Base-by-base conservation (phyloP, 2,888 invertebrate genomes). In the Noctua janthe region DNA sequence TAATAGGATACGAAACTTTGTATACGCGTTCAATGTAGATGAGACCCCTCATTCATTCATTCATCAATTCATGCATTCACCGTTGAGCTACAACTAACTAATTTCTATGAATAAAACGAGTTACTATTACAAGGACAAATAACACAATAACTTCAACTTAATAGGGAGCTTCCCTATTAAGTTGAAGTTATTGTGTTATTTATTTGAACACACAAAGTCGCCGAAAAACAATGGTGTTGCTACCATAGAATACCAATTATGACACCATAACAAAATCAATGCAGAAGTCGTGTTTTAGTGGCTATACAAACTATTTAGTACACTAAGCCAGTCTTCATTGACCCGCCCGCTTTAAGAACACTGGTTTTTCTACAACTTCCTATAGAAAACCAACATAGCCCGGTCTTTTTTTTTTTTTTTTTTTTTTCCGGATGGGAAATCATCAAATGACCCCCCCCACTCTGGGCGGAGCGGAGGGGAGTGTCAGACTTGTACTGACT, bases 211-310 rank as follows among this genome's bases (percentile, higher is more conserved):
- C n/a, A 79, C 80, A 88, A 86, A 82, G 81, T 49, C 3, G 66
- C 89, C 87, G 88, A 77, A 81, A 72, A 70, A 89, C 87, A 89
- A 89, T 87, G 35, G 59, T 1, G 0, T 43, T 35, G 47, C n/a
- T 15, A 0, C 49, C 47, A 62, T 51, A 71, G 89, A 87, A 89
- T 89, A 84, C 74, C 62, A 87, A 89, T 87, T 54, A 23, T n/a
- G 6, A 35, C 51, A 78, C 49, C 23, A 29, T 11, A 51, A 66
- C 7, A 29, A 47, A 80, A 81, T 62, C n/a, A 69, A 78, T 51
- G 13, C 3, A 67, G 7, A 51, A 72, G 10, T 35, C 87, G 51
- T 17, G 10, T 43, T 71, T 49, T 6, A 79, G 1, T 77, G 66
- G 64, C 0, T 20, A 17, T 0, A 0, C 0, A 2, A 43, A 62